Base-by-base conservation (phyloP, 2,888 invertebrate species). In the Lepeophtheirus nordmannii region DNA sequence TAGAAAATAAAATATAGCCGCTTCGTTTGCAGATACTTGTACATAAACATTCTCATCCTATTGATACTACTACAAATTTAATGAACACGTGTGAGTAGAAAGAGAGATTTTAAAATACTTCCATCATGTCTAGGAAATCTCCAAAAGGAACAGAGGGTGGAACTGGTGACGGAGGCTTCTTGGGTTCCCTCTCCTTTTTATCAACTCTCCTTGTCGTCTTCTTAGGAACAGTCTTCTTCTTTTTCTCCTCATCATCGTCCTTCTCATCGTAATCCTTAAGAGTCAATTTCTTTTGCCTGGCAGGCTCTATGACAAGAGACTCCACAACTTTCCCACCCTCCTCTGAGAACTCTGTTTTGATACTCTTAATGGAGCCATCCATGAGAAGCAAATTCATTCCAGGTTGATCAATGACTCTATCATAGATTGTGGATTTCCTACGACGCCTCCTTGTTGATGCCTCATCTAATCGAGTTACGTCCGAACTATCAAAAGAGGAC, bases 361-460 rank as follows among this genome's bases (percentile, higher is more conserved):
- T 22, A 38, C 60, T 37, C 23, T 62, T 62, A 3, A 62, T 40
- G 20, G 40, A 38, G 38, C 62, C 62, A 62, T 62, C 62, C 62
- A 62, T 62, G 41, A 62, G 39, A n/a, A 62, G 37, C 39, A 40
- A 62, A 8, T 17, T 46, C 53, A 46, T 14, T 46, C 53, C 53
- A n/a, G 53, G 53, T n/a, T n/a, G 14, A 17, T 46, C 53, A 14
- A 46, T n/a, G 5, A 17, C n/a, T 17, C 17, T 46, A 5, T 46
- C 53, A 17, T 46, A 46, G n/a, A 46, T 46, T 17, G 17, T 46
- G 53, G 53, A 46, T 8, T 46, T 46, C 8, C 17, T 46, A n/a
- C 53, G 53, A 46, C 53, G 14, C 53, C 53, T 14, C 8, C 53
- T 2, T 2, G 3, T 46, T 46, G 53, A 46, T 3, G 53, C 53